These are phyloP conservation scores for Poeciliopsis retropinna DNA, from an alignment of 2,113 vertebrate genomes.

Conservation along the genomic window DNA sequence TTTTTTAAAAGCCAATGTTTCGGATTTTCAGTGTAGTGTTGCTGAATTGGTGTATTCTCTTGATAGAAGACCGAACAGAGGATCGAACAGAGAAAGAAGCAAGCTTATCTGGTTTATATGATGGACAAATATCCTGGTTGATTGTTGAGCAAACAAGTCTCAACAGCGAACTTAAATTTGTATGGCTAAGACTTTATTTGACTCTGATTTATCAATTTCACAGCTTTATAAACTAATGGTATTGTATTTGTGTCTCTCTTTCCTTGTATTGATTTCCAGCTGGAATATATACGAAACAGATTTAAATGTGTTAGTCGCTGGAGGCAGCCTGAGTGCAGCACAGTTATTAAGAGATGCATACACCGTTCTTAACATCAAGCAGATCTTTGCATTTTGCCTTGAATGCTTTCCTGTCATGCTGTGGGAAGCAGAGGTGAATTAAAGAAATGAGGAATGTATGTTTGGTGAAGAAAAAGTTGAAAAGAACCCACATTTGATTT, in stretches of 20 bases:
- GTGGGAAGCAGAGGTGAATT: constrained; percentile 39
- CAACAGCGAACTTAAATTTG: neutral
- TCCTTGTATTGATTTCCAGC: neutral
- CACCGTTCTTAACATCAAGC: constrained; percentile 34
- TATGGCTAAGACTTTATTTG: constrained; percentile 29
- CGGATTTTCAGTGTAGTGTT: too few species aligned
- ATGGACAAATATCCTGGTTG: too few species aligned
- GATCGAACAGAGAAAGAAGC: too few species aligned
- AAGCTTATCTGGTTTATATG: too few species aligned
- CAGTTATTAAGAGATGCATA: constrained; percentile 47
- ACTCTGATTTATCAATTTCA: constrained; percentile 31
- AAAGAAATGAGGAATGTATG: constrained; percentile 27
- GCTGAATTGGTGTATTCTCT: too few species aligned
- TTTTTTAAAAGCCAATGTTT: too few species aligned
- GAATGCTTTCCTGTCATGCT: constrained; percentile 40
- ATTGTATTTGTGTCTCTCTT: neutral
- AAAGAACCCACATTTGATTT: constrained; percentile 33
- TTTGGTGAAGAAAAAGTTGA: constrained; percentile 13
- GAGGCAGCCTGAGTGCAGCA: constrained; percentile 23
- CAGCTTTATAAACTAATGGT: constrained; percentile 20
- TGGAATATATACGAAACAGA: neutral
- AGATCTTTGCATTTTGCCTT: constrained; percentile 48
- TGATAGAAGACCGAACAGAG: too few species aligned
- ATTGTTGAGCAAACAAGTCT: too few species aligned
- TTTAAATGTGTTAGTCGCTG: constrained; percentile 28